These are phyloP conservation scores for Calameuta idolon DNA, from an alignment of 2,888 invertebrate genomes.

Conservation along the genomic window DNA sequence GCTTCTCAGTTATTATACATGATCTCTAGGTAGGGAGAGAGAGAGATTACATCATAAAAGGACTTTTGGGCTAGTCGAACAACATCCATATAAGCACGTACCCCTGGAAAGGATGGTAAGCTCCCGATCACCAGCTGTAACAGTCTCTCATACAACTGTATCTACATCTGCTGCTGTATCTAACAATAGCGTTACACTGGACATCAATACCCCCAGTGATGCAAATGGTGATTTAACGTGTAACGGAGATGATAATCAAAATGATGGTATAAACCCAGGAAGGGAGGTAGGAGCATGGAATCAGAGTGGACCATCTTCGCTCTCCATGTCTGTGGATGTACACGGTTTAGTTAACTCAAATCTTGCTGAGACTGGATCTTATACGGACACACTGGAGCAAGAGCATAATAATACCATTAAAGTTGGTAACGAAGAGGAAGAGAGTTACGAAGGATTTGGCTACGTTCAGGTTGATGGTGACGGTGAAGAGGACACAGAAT, in stretches of 20 bases:
- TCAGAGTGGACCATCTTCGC: slow-evolving; percentile 55
- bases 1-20: background rate
- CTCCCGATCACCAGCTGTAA: slow-evolving; percentile 52
- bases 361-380: slow-evolving; percentile 31
- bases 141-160: slow-evolving; percentile 21
- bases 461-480: slow-evolving; percentile 47
- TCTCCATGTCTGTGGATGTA: slow-evolving; percentile 49
- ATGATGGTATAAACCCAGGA: slow-evolving; percentile 1
- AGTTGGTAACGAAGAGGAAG: slow-evolving; percentile 47
- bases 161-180: background rate
- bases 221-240: background rate
- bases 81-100: background rate
- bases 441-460: slow-evolving; percentile 62
- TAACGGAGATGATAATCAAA: slow-evolving; percentile 1
- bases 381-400: slow-evolving; percentile 44
- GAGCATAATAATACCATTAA: slow-evolving; percentile 18
- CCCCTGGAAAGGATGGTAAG: slow-evolving; percentile 57
- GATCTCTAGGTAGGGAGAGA: background rate
- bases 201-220: background rate
- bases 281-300: slow-evolving; percentile 34
- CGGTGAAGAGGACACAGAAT: slow-evolving; percentile 40
- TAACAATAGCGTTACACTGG: slow-evolving; percentile 1
- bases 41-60: too few species aligned
- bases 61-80: background rate
- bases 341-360: slow-evolving; percentile 39